Base-by-base conservation (phyloP, 2,113 vertebrate genomes). In the Naja naja region DNA sequence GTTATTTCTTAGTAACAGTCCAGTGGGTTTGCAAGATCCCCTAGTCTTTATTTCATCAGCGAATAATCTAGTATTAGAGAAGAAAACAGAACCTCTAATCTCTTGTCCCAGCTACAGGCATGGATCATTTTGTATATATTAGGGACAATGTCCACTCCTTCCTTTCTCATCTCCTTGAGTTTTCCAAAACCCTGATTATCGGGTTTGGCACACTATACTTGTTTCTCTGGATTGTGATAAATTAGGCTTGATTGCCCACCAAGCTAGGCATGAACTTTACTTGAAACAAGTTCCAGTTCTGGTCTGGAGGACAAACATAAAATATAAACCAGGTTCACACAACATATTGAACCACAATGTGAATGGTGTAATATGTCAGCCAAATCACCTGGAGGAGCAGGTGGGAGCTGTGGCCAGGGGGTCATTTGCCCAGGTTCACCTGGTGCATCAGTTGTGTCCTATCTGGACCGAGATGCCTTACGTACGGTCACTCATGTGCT, bases 1-100 rank as follows among this genome's bases (percentile, higher is more conserved):
- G 94, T 89, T 81, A 45, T 3, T 95, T 90, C 94, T 95, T 81
- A 56, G 94, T 74, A 96, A 85, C 92, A 91, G 91, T 94, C 89
- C 92, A 88, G 52, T 85, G 14, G 56, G 87, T 55, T 20, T 95
- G 93, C 93, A 94, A 90, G 58, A 54, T 81, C 87, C 22, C 9
- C 34, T 12, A 2, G 4, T 93, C 94, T 93, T 94, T 89, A 94
- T 96, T 93, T 94, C 92, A 96, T 91, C 92, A 93, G 60, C 20
- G 18, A 93, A 52, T 20, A 16, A 27, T 69, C 86, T 74, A 30
- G 6, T 43, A 54, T 12, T 69, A 43, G 47, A 74, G 14, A 34
- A 74, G 49, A 54, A 55, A 89, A 74, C 3, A 55, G 14, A 55
- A 60, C 30, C 30, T 81, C 34, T 55, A 58, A 39, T 22, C 43